Base-by-base conservation (phyloP, 2,888 invertebrate genomes). In the Leptarthrus brevirostris region DNA sequence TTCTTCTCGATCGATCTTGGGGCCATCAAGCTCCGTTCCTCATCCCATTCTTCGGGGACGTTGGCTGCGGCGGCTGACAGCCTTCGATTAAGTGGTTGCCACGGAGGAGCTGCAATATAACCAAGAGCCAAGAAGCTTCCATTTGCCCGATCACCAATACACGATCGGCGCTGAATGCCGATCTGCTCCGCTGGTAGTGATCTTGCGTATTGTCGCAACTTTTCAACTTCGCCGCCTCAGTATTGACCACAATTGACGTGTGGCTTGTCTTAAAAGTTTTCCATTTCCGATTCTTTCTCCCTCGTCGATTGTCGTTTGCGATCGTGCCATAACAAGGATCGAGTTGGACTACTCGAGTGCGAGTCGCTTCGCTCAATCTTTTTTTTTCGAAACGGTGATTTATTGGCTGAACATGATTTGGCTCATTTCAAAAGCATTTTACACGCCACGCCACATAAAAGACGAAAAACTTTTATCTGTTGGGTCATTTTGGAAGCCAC, bases 181-280 rank as follows among this genome's bases (percentile, higher is more conserved):
- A 49, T 54, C 24, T 54, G 54, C 54, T 26, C 22, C 18, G 69
- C 69, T 20, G 30, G 69, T 52, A 69, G 69, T 64, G 22, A 30
- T 40, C 8, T 40, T 16, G 22, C n/a, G 52, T 30, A 49, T 69
- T 69, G 69, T 52, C 69, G 69, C 34, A 69, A 36, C 69, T 30
- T 52, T 30, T 20, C 18, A 34, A 30, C 30, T 18, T 10, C 69
- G 52, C 69, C 52, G 52, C 69, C 64, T 44, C 34, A 12, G 24
- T 14, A 26, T 66, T 66, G 64, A 66, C 64, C 64, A 34, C 71
- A 72, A 72, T 72, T 72, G 72, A 58, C 72, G 47, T 72, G 58
- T 58, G 58, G 58, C 56, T 22, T 71, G 30, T 56, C 40, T 44
- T 8, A 26, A 36, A 12, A 30, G n/a, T 72, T 24, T 58, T 47